Evolutionary conservation across 2,113 vertebrate species (phyloP), one percentile per base, ranked within the genome.

Genomic region (Origma solitaria): DNA sequence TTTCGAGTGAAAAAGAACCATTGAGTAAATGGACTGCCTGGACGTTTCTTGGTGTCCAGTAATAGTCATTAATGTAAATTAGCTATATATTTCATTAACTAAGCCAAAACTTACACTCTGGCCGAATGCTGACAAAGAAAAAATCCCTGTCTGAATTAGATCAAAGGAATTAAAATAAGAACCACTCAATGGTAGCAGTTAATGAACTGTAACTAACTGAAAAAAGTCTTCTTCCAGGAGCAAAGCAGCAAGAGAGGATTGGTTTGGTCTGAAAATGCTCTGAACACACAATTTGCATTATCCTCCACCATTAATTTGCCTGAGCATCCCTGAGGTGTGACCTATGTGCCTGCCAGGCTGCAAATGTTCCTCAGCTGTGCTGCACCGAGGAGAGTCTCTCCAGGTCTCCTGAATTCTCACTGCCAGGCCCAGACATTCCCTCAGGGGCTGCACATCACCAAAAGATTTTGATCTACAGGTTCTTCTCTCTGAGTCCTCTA

Each of bases 151-250:
- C 76, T 91, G 96, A 95, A 96, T 96, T 91, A 93, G 82, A 97
- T 95, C 90, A 94, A 95, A 92, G 94, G 94, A 96, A 97, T 94
- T 97, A 95, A 95, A 97, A 65, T 80, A 97, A 97, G 93, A 96
- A 83, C 70, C 91, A 90, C 86, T 96, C 57, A 13, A 21, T 56
- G 18, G 96, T 61, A 93, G 82, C 95, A 94, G 90, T 92, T 96
- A 97, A 97, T 97, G 97, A 95, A 82, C 93, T 94, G 77, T 90
- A 94, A 92, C 96, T 96, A 92, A 96, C 35, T 65, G 76, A 42
- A 65, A 65, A 45, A 73, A 38, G 40, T 19, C 76, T 42, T 50
- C 64, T 95, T 91, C 37, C 13, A 27, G 44, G 73, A 76, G 78
- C 76, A 90, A n/a, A 87, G 62, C 19, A 44, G 49, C 30, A 50